phyloP scores from a whole-genome alignment of 2,113 vertebrate genomes.

The Procavia capensis region DNA sequence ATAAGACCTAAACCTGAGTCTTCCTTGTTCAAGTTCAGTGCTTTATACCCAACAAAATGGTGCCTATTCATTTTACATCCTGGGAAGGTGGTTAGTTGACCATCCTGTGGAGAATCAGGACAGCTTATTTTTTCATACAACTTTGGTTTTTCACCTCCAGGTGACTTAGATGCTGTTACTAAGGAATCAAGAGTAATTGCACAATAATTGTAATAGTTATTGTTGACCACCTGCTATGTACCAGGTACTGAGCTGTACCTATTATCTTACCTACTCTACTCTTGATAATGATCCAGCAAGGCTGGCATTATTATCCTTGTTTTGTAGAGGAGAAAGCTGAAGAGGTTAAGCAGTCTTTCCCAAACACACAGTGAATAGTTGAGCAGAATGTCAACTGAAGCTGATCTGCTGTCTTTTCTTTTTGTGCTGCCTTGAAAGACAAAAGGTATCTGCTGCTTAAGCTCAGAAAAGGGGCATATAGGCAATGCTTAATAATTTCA shows the following conservation, averaged over 20 bases:
- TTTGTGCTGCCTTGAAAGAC: neutral
- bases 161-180: slow-evolving; percentile 2
- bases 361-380: neutral
- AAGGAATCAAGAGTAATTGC: neutral
- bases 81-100: neutral
- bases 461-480: neutral
- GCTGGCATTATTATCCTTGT: neutral
- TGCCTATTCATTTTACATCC: neutral
- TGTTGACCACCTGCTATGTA: neutral
- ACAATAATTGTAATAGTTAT: neutral
- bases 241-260: neutral
- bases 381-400: neutral
- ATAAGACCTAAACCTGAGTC: neutral
- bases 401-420: neutral
- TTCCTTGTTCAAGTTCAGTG: neutral
- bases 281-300: neutral
- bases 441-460: neutral
- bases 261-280: neutral
- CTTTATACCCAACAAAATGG: neutral
- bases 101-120: neutral
- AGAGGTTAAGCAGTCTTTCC: neutral
- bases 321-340: slow-evolving; percentile 39
- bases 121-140: neutral
- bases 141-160: neutral
- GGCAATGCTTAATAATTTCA: neutral